Evolutionary conservation across 2,888 invertebrate species (phyloP).

Genomic region (Brenthis ino): DNA sequence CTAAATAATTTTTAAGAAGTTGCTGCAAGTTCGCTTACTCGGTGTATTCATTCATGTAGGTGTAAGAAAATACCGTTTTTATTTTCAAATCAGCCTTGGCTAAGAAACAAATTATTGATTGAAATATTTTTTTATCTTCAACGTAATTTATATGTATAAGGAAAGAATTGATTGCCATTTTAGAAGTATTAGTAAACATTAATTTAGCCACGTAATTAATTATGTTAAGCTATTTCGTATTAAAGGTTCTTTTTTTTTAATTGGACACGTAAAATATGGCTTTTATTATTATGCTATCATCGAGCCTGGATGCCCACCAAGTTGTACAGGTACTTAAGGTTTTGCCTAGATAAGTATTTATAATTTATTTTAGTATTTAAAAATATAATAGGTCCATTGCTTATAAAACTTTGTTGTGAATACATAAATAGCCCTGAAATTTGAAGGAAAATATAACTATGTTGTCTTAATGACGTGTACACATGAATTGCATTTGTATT

Average conservation of each 20-base stretch:
- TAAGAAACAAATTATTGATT: background rate
- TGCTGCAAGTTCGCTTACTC: too few relatives aligned
- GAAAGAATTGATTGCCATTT: conserved; percentile 33
- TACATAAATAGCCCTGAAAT: too few relatives aligned
- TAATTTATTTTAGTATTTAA: conserved; percentile 22
- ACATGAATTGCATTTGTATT: too few relatives aligned
- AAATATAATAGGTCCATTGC: background rate
- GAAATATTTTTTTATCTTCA: background rate
- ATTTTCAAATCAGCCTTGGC: background rate
- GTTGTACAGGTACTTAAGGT: conserved; percentile 24
- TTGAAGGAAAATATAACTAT: too few relatives aligned
- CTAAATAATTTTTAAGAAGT: too few relatives aligned
- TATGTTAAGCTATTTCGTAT: conserved; percentile 2
- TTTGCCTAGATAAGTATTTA: conserved; percentile 19
- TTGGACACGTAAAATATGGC: background rate
- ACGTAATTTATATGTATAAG: background rate
- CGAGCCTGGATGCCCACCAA: conserved; percentile 29
- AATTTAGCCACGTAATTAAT: conserved; percentile 3
- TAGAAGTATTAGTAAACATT: conserved; percentile 19
- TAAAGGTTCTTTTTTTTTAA: conserved; percentile 5
- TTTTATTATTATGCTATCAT: conserved; percentile 5
- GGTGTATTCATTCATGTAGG: too few relatives aligned
- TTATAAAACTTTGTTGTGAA: background rate
- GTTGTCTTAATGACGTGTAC: too few relatives aligned
- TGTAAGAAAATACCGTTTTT: too few relatives aligned